A percentile compares a stretch with the other conserved stretches of the same genome.
Conservation (phyloP, 2,888 invertebrate genomes). For the Folsomia manolachei region DNA sequence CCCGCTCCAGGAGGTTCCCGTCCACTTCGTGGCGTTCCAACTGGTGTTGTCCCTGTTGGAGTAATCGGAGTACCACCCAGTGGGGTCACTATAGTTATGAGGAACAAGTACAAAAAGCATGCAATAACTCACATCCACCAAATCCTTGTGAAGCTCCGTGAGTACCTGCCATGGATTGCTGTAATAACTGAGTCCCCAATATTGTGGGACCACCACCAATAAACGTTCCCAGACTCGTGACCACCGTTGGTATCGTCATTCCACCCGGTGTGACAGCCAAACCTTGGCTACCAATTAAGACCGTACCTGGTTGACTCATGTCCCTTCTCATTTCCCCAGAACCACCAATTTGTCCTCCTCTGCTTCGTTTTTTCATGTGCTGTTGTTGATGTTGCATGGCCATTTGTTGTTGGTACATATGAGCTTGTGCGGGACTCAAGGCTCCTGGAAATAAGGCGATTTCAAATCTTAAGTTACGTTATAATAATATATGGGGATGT, state of each 20-base stretch:
- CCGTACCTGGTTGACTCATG: slow-evolving; percentile 29
- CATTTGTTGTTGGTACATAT: slow-evolving; percentile 54
- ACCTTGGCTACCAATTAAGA: slow-evolving; percentile 49
- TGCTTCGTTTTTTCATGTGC: slow-evolving; percentile 55
- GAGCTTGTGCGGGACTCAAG: slow-evolving; percentile 50
- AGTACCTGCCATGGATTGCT: slow-evolving; percentile 47
- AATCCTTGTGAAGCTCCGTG: slow-evolving; percentile 26
- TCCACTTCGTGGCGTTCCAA: slow-evolving; percentile 53
- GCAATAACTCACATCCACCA: slow-evolving; percentile 35
- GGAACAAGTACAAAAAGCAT: slow-evolving; percentile 40
- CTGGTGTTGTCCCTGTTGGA: slow-evolving; percentile 37
- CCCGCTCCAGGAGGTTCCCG: slow-evolving; percentile 53
- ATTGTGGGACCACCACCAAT: slow-evolving; percentile 44
- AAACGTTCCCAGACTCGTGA: slow-evolving; percentile 50
- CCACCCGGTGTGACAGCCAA: slow-evolving; percentile 45
- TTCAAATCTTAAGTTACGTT: too few relatives aligned
- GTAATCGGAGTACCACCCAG: slow-evolving; percentile 43
- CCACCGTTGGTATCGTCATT: slow-evolving; percentile 50
- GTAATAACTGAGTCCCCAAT: slow-evolving; percentile 42
- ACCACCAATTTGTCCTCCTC: slow-evolving; percentile 48
- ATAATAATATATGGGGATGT: too few relatives aligned
- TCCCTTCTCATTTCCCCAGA: slow-evolving; percentile 42
- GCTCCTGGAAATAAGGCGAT: slow-evolving; percentile 31
- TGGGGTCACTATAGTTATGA: slow-evolving; percentile 53
- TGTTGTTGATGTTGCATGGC: slow-evolving; percentile 56